These are phyloP conservation scores for Aix galericulata DNA, from an alignment of 2,113 vertebrate species.

Conservation along the genomic window DNA sequence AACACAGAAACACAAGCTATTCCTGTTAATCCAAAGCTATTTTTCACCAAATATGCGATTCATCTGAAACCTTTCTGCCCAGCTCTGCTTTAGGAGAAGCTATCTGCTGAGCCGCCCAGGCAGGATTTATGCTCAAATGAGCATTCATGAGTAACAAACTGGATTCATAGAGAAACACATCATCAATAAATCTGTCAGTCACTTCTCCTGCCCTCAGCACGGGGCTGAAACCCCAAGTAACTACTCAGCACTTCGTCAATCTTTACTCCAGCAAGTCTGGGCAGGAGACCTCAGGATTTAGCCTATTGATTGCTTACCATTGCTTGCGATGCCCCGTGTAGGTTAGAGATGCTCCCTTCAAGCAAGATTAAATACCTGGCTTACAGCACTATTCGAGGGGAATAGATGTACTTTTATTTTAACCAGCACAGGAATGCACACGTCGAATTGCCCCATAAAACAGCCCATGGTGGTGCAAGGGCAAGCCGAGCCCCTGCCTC, in stretches of 20 bases:
- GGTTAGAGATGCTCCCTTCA: constrained; percentile 42
- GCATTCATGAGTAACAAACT: constrained; percentile 10
- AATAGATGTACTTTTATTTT: not conserved
- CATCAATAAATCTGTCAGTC: constrained; percentile 64
- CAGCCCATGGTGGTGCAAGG: not conserved
- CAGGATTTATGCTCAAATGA: constrained; percentile 45
- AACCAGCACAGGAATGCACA: not conserved
- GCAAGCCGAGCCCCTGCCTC: not conserved
- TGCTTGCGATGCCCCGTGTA: constrained; percentile 38
- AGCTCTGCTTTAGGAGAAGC: not conserved
- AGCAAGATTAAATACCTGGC: constrained; percentile 57
- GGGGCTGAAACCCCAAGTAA: constrained; percentile 8
- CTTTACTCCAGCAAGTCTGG: constrained; percentile 45
- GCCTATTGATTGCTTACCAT: constrained; percentile 45
- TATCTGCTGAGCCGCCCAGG: not conserved
- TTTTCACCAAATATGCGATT: constrained; percentile 39
- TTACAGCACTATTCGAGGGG: constrained; percentile 5
- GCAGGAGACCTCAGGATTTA: constrained; percentile 51
- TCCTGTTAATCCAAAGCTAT: not conserved
- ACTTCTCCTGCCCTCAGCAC: not conserved
- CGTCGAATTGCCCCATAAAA: not conserved
- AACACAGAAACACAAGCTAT: constrained; percentile 38
- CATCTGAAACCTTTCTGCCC: constrained; percentile 25
- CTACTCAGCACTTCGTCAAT: constrained; percentile 54
- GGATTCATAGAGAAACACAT: constrained; percentile 48